phyloP scores from a whole-genome alignment of 2,888 invertebrate species.

The Anarsia innoxiella region DNA sequence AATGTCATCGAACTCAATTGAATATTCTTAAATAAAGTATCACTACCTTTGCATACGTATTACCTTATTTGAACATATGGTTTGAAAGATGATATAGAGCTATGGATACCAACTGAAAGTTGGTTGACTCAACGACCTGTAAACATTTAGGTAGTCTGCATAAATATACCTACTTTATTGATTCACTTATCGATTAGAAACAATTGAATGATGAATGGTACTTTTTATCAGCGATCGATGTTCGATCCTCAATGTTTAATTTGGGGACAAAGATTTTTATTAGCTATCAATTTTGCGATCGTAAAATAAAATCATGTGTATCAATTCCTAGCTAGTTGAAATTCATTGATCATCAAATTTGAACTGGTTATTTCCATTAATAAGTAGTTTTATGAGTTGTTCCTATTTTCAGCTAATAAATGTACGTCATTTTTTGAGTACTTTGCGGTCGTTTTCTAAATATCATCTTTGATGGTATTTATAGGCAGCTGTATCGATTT shows the following conservation, averaged over 20 bases:
- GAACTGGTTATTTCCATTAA: too few species aligned
- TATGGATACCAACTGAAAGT: neutral
- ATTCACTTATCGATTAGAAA: constrained; percentile 17
- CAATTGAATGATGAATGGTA: constrained; percentile 63
- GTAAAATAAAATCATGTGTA: too few species aligned
- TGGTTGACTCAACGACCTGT: neutral
- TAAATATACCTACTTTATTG: constrained; percentile 1
- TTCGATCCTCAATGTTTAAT: constrained; percentile 30
- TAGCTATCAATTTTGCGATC: constrained; percentile 33
- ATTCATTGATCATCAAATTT: too few species aligned
- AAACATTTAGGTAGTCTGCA: neutral
- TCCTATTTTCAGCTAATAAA: too few species aligned
- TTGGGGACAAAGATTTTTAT: constrained; percentile 32
- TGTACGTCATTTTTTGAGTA: too few species aligned
- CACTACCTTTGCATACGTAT: neutral
- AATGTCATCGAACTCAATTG: neutral
- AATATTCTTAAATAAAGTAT: neutral
- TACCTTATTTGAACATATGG: neutral
- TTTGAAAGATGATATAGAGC: neutral
- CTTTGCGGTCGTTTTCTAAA: too few species aligned
- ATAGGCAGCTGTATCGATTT: too few species aligned
- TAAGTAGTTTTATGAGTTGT: too few species aligned
- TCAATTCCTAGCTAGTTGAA: too few species aligned
- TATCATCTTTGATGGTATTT: too few species aligned
- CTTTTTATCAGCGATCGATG: constrained; percentile 36